Conservation (phyloP, 2,797 vertebrate genomes). For the Macrochelys suwanniensis region DNA sequence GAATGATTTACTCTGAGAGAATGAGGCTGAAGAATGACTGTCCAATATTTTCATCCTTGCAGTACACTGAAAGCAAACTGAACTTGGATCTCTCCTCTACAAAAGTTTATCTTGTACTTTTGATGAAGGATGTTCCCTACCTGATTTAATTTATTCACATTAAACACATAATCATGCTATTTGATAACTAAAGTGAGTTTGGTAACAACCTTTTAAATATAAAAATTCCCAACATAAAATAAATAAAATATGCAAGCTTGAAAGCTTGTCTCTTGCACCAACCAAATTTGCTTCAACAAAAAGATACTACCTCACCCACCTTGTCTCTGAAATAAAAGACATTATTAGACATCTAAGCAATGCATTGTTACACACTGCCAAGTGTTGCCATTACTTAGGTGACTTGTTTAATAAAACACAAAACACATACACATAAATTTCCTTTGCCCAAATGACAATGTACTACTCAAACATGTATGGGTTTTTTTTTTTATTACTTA, state of each 20-base stretch:
- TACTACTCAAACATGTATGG: constrained; percentile 2
- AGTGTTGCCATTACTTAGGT: background rate
- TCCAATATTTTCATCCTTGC: background rate
- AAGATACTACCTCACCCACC: background rate
- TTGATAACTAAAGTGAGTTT: background rate
- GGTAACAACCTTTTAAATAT: background rate
- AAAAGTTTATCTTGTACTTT: background rate
- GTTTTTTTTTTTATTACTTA: background rate
- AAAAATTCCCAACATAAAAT: no score
- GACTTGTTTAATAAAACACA: background rate
- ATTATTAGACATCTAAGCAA: background rate
- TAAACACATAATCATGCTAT: background rate
- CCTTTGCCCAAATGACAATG: constrained; percentile 1
- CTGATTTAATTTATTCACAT: background rate
- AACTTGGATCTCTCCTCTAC: background rate
- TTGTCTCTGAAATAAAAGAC: background rate
- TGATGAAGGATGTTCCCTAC: background rate
- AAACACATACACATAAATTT: constrained; percentile 19
- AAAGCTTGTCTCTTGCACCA: background rate
- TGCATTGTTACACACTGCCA: background rate
- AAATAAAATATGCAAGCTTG: background rate
- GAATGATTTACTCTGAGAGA: background rate
- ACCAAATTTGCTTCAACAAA: background rate
- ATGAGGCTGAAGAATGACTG: background rate
- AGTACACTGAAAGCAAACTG: background rate